phyloP scores from a whole-genome alignment of 1,140 invertebrate genomes.

The Cherax destructor region DNA sequence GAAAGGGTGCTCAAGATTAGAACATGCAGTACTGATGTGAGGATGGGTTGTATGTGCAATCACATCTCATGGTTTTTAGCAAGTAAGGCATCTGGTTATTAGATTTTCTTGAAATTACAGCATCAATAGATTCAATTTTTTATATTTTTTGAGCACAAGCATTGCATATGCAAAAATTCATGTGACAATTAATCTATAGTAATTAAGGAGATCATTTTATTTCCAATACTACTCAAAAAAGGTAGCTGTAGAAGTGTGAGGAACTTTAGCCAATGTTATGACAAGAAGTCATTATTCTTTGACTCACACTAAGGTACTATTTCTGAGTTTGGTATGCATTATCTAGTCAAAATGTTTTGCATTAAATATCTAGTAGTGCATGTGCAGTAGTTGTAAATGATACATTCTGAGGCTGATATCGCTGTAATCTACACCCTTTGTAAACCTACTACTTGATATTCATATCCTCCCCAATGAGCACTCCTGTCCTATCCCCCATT shows the following conservation, averaged over 20 bases:
- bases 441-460: no score
- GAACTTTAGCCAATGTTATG: not conserved
- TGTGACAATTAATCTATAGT: not conserved
- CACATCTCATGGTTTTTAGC: not conserved
- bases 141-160: not conserved
- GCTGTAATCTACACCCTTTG: not conserved
- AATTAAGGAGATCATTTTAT: not conserved
- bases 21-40: no score
- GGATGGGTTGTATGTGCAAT: not conserved
- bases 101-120: not conserved
- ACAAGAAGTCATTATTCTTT: not conserved
- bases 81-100: not conserved
- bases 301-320: not conserved
- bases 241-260: not conserved
- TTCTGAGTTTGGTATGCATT: not conserved
- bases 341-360: constrained; percentile 1
- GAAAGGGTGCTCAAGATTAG: no score
- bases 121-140: not conserved
- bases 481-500: no score
- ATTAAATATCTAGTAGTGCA: not conserved
- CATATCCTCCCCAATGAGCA: no score
- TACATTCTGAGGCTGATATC: not conserved
- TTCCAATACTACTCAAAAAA: not conserved
- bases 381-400: not conserved
- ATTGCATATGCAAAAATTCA: not conserved